Base-by-base conservation (phyloP, 2,888 invertebrate species). In the Crematogaster levior region DNA sequence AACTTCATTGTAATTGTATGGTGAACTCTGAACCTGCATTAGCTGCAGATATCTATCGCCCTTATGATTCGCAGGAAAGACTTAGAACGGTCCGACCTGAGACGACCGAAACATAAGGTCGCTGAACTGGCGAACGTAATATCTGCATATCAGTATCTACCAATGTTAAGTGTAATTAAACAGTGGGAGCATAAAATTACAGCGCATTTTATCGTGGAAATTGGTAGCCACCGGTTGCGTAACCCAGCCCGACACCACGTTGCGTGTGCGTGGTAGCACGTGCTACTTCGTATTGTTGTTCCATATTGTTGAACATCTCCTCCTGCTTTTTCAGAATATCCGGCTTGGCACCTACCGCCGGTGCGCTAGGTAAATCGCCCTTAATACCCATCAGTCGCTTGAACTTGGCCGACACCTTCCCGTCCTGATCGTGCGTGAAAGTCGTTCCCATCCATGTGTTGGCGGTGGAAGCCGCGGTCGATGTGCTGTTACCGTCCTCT, bases 361-460 rank as follows among this genome's bases (percentile, higher is more conserved):
- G 82, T 1, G 87, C 88, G 0, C 94, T 89, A 30, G 95, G 94
- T 0, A 95, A 93, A 21, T 95, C 95, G 0, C 94, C 96, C 94
- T 97, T 98, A 86, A 99, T 98, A 68, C 99, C 99, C 99, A 99
- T 99, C 65, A 99, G 96, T 86, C 99, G 96, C 95, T 98, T 98
- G 95, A 99, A 99, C 95, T 99, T 99, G 82, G 97, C 98, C 0
- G 98, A 97, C 91, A 98, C 97, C 94, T 97, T 98, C 85, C 98
- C 99, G 94, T 99, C 99, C 30, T 97, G 96, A 95, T 99, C 99
- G 93, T 98, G 97, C 0, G 98, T 97, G 95, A 99, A 98, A 37
- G 97, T 97, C 0, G 98, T 97, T 86, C 97, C 97, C 89, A 97
- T 97, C 98, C 98, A 98, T 85, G 97, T 96, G 88, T 94, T 95